Evolutionary conservation across 2,797 vertebrate species (phyloP).

Genomic region (Sphenopsis melanotis): DNA sequence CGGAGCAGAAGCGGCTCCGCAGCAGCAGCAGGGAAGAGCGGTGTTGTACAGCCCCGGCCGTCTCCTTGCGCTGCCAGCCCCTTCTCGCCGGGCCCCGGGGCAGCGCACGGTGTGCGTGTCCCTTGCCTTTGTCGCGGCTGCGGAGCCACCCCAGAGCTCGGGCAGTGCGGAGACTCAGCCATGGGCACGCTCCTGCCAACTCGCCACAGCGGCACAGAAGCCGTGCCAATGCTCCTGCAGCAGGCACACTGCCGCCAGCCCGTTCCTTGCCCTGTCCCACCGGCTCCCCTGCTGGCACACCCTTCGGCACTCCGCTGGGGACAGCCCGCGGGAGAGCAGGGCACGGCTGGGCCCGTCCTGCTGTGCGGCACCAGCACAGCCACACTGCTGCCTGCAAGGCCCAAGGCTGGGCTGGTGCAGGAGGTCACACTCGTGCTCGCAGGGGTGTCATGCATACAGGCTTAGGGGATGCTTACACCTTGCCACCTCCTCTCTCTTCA

Average conservation of each 20-base stretch:
- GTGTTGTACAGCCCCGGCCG: not conserved
- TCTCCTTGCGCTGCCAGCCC: not conserved
- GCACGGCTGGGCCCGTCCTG: too few species aligned
- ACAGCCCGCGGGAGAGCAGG: not conserved
- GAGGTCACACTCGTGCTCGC: not conserved
- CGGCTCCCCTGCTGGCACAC: not conserved
- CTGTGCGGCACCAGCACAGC: not conserved
- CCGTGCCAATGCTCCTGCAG: fast-evolving
- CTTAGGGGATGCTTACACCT: not conserved
- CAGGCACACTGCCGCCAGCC: not conserved
- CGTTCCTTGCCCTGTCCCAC: not conserved
- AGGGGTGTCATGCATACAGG: fast-evolving
- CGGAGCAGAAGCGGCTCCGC: not conserved
- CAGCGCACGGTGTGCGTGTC: not conserved
- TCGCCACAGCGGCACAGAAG: not conserved
- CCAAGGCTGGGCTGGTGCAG: not conserved
- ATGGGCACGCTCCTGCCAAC: fast-evolving
- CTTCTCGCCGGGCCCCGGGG: not conserved
- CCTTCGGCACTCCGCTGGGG: fast-evolving
- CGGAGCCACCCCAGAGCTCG: not conserved
- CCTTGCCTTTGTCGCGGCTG: not conserved
- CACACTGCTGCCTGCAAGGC: fast-evolving
- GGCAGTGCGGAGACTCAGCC: not conserved
- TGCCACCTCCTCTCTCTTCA: not conserved
- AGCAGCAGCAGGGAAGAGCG: not conserved